These are phyloP conservation scores for Diadema setosum DNA, from an alignment of 35 echinoderm and acorn worm species.

Conservation along the genomic window DNA sequence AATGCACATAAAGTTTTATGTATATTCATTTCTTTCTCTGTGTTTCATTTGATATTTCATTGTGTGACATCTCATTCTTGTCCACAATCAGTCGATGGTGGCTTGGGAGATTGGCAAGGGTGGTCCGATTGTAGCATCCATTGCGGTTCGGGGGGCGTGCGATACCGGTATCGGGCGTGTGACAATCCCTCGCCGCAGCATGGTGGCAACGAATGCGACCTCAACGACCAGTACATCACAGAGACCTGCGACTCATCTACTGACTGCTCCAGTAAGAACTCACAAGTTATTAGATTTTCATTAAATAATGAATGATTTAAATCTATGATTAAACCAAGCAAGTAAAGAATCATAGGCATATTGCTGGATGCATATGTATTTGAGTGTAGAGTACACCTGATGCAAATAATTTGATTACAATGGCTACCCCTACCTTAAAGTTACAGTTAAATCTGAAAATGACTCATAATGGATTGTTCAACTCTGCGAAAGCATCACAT, in stretches of 20 bases:
- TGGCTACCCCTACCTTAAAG: no score
- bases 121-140: slow-evolving; percentile 64
- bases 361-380: no score
- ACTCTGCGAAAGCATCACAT: no score
- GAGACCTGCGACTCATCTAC: slow-evolving; percentile 11
- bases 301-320: not conserved
- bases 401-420: no score
- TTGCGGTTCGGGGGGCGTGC: slow-evolving; percentile 53
- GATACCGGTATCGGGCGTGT: slow-evolving; percentile 54
- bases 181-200: slow-evolving; percentile 68
- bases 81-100: slow-evolving; percentile 60
- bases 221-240: slow-evolving; percentile 26
- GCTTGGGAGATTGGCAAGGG: slow-evolving; percentile 32
- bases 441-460: no score
- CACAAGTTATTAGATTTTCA: not conserved
- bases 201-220: slow-evolving; percentile 50
- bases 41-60: not conserved
- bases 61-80: not conserved
- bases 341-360: no score
- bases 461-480: no score
- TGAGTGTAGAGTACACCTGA: no score
- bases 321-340: not conserved
- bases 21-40: not conserved
- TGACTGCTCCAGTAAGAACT: slow-evolving; percentile 49
- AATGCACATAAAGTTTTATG: not conserved